phyloP scores from a whole-genome alignment of 1,140 invertebrate genomes.

The Bilobella aurantiaca region DNA sequence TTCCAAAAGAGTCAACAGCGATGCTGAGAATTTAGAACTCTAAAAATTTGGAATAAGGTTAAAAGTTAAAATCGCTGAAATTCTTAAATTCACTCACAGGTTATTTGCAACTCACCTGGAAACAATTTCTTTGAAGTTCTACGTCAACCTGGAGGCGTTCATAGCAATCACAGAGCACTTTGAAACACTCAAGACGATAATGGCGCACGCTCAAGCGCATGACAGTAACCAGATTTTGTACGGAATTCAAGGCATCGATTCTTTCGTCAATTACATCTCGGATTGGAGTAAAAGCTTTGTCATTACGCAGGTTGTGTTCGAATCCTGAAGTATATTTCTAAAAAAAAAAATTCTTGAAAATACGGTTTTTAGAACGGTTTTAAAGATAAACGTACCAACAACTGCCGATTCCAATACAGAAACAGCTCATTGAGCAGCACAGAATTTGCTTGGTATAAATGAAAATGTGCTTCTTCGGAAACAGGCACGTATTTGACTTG shows the following conservation, averaged over 20 bases:
- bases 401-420: conserved; percentile 26
- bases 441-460: conserved; percentile 26
- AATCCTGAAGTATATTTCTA: background rate
- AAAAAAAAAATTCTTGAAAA: background rate
- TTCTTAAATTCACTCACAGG: background rate
- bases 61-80: background rate
- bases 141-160: too few species aligned
- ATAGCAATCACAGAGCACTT: too few species aligned
- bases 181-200: too few species aligned
- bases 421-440: conserved; percentile 27
- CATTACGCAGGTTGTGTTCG: too few species aligned
- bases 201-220: too few species aligned
- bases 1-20: background rate
- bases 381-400: conserved; percentile 16
- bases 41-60: conserved; percentile 15
- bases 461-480: conserved; percentile 21
- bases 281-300: too few species aligned
- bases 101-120: conserved; percentile 12
- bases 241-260: too few species aligned
- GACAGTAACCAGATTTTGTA: too few species aligned
- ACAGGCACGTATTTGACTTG: background rate
- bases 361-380: background rate
- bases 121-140: too few species aligned
- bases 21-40: background rate
- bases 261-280: too few species aligned